A percentile compares a stretch with the other conserved stretches of the same genome.
phyloP scores from a whole-genome alignment of 92 coral and sea anemone species.

The Porites divaricata region DNA sequence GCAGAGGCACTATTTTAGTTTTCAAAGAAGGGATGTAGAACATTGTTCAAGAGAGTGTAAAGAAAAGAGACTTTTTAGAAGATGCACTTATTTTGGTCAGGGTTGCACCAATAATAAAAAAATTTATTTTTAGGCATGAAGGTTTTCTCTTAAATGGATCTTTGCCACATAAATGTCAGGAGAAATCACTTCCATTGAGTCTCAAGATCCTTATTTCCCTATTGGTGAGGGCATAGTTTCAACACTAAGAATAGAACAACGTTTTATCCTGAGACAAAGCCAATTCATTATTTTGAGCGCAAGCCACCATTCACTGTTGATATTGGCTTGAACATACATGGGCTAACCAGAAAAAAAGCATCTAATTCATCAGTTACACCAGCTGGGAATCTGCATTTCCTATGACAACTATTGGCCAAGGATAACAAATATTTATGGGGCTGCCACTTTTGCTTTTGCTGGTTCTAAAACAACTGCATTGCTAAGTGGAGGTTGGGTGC shows the following conservation, averaged over 20 bases:
- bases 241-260: slow-evolving; percentile 32
- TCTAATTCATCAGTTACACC: slow-evolving; percentile 21
- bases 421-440: no score
- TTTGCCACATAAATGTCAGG: slow-evolving; percentile 35
- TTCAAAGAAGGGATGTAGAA: slow-evolving; percentile 56
- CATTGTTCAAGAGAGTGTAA: slow-evolving; percentile 44
- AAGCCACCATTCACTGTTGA: slow-evolving; percentile 54
- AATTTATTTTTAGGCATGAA: slow-evolving; percentile 3
- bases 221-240: slow-evolving; percentile 46
- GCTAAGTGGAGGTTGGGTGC: no score
- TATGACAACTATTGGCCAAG: not conserved
- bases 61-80: not conserved
- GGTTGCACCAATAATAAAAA: slow-evolving; percentile 17
- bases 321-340: not conserved
- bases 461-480: no score
- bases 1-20: slow-evolving; percentile 53
- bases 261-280: not conserved
- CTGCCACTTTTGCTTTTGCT: no score
- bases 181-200: slow-evolving; percentile 33
- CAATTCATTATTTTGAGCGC: slow-evolving; percentile 40
- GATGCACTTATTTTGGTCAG: slow-evolving; percentile 34
- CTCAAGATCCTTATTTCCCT: slow-evolving; percentile 49
- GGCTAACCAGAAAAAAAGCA: no score
- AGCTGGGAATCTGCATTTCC: slow-evolving; percentile 32
- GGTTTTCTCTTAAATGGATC: not conserved